Base-by-base conservation (phyloP, 2,888 invertebrate genomes). In the Prosopocoilus inquinatus region DNA sequence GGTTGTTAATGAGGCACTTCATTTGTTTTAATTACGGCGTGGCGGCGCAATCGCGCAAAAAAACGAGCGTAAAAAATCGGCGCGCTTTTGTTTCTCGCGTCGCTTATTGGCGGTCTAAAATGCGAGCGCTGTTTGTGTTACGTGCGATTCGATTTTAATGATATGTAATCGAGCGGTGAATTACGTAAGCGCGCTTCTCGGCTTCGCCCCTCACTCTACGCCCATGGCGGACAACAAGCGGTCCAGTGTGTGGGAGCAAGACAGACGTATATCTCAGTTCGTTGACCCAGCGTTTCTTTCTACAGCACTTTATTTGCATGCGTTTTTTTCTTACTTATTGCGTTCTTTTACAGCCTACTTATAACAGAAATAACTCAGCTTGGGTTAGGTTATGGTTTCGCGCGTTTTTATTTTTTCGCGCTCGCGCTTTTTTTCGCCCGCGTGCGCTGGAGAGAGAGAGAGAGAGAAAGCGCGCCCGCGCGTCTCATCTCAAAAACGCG, bases 231-330 rank as follows among this genome's bases (percentile, higher is more conserved):
- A 47, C 55, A 56, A 59, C 50, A 51, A 47, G 47, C 52, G 45
- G 60, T 52, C 59, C 65, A 65, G 62, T 75, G 75, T 74, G 76
- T 74, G 72, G 73, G 75, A 76, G 72, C 71, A 69, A 75, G 76
- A 77, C 70, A 68, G 71, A 69, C 65, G 67, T 69, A 74, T 70
- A 71, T 68, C 72, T 70, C 64, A 70, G 77, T 75, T 74, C 76
- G 73, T 74, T 77, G 77, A 77, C 77, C 76, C 69, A 70, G 65
- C 70, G 74, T 76, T 77, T 77, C 77, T 77, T 76, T 77, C 76
- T 75, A 72, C 74, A 73, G 75, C 72, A 76, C 76, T 77, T 77
- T 77, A 77, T 77, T 77, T 77, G 76, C 76, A 77, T 77, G 76
- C 71, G 72, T 75, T 75, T 75, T 75, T 76, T 76, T 72, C 68